Evolutionary conservation across 2,113 vertebrate species (phyloP).

Genomic region (Asarcornis scutulata): DNA sequence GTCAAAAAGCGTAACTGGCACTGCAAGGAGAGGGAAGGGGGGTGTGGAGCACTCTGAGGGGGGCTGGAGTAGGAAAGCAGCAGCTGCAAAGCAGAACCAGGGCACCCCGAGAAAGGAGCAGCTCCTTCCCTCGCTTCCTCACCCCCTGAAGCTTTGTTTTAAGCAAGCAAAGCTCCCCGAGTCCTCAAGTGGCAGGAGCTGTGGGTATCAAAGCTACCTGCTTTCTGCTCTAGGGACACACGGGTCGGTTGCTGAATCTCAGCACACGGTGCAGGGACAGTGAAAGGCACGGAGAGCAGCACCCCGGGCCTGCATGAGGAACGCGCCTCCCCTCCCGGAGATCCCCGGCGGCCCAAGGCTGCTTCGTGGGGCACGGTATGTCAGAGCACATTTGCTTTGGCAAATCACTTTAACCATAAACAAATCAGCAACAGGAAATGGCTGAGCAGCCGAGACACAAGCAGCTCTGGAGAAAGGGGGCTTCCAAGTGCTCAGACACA

Average conservation of each 20-base stretch:
- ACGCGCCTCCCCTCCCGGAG: background rate
- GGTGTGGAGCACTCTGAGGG: background rate
- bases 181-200: slow-evolving; percentile 16
- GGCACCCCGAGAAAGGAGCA: background rate
- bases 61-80: background rate
- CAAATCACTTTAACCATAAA: slow-evolving; percentile 51
- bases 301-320: background rate
- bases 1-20: background rate
- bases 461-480: slow-evolving; percentile 5
- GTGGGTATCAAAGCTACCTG: background rate
- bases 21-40: background rate
- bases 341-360: slow-evolving; percentile 23
- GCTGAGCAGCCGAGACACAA: slow-evolving; percentile 33
- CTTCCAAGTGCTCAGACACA: background rate
- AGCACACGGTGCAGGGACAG: background rate
- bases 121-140: background rate
- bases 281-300: background rate
- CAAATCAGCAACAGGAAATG: slow-evolving; percentile 49
- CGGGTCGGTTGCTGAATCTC: background rate
- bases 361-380: background rate
- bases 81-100: background rate
- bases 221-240: background rate
- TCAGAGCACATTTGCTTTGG: slow-evolving; percentile 34
- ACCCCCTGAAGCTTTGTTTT: background rate
- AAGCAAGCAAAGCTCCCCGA: slow-evolving; percentile 31